Conservation (phyloP, 2,888 invertebrate genomes). For the Palloptera scutellata region DNA sequence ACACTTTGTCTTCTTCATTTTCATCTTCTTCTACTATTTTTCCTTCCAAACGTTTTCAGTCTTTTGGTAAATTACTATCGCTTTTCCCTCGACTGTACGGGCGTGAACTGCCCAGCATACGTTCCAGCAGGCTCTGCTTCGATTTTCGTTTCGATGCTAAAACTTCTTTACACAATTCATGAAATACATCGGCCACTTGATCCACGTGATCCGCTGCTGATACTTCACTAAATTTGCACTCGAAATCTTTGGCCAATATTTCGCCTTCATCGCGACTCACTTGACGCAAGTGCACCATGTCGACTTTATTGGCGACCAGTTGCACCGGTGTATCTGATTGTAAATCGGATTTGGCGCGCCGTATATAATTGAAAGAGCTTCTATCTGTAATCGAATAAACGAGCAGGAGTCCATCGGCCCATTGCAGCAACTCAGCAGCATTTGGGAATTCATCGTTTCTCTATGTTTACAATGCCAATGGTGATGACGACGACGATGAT, state of each 20-base stretch:
- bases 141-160: conserved; percentile 80
- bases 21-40: no score
- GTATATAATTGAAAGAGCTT: conserved; percentile 83
- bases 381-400: conserved; percentile 92
- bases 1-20: background rate
- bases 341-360: conserved; percentile 74
- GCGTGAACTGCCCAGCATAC: conserved; percentile 81
- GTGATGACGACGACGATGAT: conserved; percentile 16
- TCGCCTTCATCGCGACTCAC: conserved; percentile 89
- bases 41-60: conserved; percentile 64
- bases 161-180: conserved; percentile 84
- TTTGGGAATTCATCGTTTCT: conserved; percentile 77
- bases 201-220: conserved; percentile 88
- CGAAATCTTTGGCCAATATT: conserved; percentile 86
- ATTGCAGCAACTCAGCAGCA: conserved; percentile 76
- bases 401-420: conserved; percentile 89
- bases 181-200: conserved; percentile 85
- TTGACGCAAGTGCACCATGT: conserved; percentile 89
- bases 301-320: conserved; percentile 90
- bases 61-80: conserved; percentile 87
- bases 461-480: conserved; percentile 60
- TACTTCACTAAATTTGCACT: conserved; percentile 87
- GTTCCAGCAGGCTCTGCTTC: conserved; percentile 83
- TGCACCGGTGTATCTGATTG: conserved; percentile 80
- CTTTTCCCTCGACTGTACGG: conserved; percentile 88